Percentiles rank a stretch among this genome's conserved stretches.
These are phyloP conservation scores for Gracilinanus agilis DNA, from an alignment of 2,113 vertebrate species.

Conservation along the genomic window DNA sequence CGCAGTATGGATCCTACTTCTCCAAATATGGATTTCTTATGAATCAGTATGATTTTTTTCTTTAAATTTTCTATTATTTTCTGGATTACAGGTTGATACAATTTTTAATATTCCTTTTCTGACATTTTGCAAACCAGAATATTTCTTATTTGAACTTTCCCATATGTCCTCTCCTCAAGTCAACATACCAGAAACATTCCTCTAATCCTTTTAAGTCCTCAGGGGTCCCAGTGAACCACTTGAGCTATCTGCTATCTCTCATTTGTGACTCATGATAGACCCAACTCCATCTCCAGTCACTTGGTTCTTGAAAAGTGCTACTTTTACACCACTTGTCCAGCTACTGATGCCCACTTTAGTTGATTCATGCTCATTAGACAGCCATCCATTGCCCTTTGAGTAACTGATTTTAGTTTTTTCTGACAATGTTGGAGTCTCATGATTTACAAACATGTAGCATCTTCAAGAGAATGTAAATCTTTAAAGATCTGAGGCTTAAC, in stretches of 20 bases:
- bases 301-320: not conserved
- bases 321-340: not conserved
- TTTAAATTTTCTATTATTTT: too few species aligned
- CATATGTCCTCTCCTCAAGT: not conserved
- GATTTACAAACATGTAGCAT: not conserved
- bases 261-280: not conserved
- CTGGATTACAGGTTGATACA: too few species aligned
- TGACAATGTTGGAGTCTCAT: not conserved
- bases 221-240: not conserved
- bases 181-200: not conserved
- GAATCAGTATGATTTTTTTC: not conserved
- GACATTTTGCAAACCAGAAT: too few species aligned
- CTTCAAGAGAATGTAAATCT: not conserved
- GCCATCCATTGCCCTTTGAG: not conserved
- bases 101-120: too few species aligned
- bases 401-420: not conserved
- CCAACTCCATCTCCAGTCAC: not conserved
- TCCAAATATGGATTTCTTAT: not conserved
- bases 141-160: not conserved
- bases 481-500: not conserved
- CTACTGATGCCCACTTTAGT: not conserved
- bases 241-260: not conserved
- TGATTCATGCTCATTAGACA: not conserved
- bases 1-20: not conserved
- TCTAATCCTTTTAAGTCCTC: not conserved